These are phyloP conservation scores for Probosciger aterrimus DNA, from an alignment of 2,113 vertebrate genomes.

Conservation along the genomic window DNA sequence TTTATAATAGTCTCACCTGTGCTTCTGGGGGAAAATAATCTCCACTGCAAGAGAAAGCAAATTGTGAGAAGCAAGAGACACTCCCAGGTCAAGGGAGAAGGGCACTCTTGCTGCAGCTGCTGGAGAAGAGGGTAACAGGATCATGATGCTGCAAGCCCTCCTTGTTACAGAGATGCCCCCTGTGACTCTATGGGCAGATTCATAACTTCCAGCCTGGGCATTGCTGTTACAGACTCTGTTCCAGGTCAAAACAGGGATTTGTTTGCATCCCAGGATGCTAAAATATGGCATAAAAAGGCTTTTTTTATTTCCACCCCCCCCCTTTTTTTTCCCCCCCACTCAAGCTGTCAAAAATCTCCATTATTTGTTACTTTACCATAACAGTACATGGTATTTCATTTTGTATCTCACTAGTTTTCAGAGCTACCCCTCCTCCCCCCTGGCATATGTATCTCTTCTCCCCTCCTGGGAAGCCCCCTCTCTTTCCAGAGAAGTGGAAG, in stretches of 20 bases:
- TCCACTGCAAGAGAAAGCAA: neutral
- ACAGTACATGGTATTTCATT: neutral
- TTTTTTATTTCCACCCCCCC: rapidly evolving
- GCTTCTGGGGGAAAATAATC: neutral
- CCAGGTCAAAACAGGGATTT: neutral
- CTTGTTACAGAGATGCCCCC: rapidly evolving
- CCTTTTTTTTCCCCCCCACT: too few relatives aligned
- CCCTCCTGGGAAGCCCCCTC: neutral
- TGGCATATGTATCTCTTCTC: neutral
- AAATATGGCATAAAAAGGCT: neutral
- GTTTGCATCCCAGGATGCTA: neutral
- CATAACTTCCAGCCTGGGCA: rapidly evolving
- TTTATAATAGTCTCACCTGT: neutral
- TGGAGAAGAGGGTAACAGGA: neutral
- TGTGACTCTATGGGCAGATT: neutral
- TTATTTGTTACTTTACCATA: neutral
- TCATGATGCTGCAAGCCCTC: neutral
- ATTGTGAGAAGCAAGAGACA: neutral
- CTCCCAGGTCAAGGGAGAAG: neutral
- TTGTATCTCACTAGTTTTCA: neutral
- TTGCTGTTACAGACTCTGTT: neutral
- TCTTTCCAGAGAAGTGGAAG: neutral
- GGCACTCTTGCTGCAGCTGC: neutral
- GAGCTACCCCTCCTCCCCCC: neutral
- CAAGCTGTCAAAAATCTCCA: neutral